phyloP scores from a whole-genome alignment of 2,113 vertebrate species.

The Noctilio leporinus region DNA sequence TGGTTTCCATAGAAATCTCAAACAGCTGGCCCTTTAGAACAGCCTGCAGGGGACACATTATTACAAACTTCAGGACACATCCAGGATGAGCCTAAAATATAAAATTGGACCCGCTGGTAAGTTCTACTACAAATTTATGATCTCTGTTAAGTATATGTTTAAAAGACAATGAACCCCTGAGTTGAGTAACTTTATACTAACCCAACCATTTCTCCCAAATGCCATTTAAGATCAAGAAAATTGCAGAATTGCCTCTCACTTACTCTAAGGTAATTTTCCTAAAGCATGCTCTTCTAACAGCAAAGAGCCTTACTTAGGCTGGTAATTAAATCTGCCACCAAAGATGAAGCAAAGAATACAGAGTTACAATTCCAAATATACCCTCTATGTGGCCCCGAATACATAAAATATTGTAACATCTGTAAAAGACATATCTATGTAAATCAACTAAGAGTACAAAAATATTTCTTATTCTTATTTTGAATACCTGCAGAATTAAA shows the following conservation, averaged over 20 bases:
- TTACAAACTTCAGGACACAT: neutral
- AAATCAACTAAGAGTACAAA: slow-evolving; percentile 2
- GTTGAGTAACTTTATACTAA: slow-evolving; percentile 35
- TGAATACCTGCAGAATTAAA: slow-evolving; percentile 17
- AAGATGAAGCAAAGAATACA: slow-evolving; percentile 9
- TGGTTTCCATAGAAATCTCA: slow-evolving; percentile 33
- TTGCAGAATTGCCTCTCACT: neutral
- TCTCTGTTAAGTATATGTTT: slow-evolving; percentile 32
- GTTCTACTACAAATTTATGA: slow-evolving; percentile 17
- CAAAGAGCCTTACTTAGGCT: slow-evolving; percentile 40
- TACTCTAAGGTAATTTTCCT: slow-evolving; percentile 29
- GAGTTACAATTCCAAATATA: neutral
- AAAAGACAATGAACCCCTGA: slow-evolving; percentile 28
- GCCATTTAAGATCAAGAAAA: slow-evolving; percentile 34
- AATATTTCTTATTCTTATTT: neutral
- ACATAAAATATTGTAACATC: neutral
- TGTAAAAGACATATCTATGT: neutral
- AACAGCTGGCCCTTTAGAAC: neutral
- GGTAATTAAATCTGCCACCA: slow-evolving; percentile 45
- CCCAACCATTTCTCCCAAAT: slow-evolving; percentile 39
- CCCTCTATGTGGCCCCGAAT: neutral
- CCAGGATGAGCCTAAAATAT: neutral
- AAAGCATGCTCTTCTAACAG: neutral
- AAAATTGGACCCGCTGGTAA: slow-evolving; percentile 14
- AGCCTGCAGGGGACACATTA: neutral